A percentile compares a stretch with the other conserved stretches of the same genome.
These are phyloP conservation scores for Seira musarum DNA, from an alignment of 2,888 invertebrate species.

Conservation along the genomic window DNA sequence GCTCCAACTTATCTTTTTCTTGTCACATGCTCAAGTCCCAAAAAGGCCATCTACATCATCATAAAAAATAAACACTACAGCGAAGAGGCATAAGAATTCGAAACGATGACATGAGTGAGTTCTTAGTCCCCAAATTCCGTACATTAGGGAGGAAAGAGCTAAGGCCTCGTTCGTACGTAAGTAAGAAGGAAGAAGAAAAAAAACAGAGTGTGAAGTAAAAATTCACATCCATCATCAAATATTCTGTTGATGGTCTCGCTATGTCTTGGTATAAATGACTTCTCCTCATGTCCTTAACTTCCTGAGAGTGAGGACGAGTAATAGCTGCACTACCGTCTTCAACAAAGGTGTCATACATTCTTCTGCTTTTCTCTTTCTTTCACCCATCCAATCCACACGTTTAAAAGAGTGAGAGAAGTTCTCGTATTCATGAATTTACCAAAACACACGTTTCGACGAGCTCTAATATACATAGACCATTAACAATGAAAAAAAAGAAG, in stretches of 20 bases:
- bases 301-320: conserved; percentile 47
- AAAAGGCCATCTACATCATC: neutral
- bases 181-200: neutral
- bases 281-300: conserved; percentile 54
- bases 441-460: conserved; percentile 16
- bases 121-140: neutral
- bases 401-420: neutral
- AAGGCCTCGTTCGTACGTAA: neutral
- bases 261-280: conserved; percentile 50
- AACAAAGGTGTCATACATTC: conserved; percentile 53
- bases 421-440: conserved; percentile 48
- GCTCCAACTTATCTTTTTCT: no score
- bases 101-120: conserved; percentile 4
- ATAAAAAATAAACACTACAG: neutral
- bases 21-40: neutral
- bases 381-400: conserved; percentile 22
- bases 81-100: neutral
- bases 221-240: conserved; percentile 61
- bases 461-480: conserved; percentile 4
- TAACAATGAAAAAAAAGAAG: neutral
- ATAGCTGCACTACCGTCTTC: conserved; percentile 33
- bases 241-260: conserved; percentile 59
- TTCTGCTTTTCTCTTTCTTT: conserved; percentile 28
- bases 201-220: conserved; percentile 31
- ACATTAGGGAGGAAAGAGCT: neutral